A percentile compares a stretch with the other conserved stretches of the same genome.
These are phyloP conservation scores for Gnathonemus echidnorhynchus DNA, from an alignment of 2,113 vertebrate genomes.

Conservation along the genomic window DNA sequence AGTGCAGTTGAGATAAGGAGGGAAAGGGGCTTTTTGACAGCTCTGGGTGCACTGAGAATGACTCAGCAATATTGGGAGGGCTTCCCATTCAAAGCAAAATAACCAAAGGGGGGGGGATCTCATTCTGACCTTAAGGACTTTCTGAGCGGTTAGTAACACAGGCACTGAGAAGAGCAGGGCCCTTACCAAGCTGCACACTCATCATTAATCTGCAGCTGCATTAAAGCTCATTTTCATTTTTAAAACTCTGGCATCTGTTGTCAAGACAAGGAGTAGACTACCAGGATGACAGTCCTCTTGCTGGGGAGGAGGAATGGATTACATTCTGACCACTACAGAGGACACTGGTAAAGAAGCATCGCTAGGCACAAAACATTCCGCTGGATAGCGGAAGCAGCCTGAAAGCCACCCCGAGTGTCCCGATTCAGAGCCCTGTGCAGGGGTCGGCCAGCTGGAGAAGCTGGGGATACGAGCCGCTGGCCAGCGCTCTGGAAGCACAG, in stretches of 20 bases:
- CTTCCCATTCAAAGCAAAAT: background rate
- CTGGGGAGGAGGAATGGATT: background rate
- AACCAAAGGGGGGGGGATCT: slow-evolving; percentile 19
- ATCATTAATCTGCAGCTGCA: slow-evolving; percentile 44
- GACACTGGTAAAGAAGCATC: background rate
- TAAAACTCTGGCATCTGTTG: slow-evolving; percentile 25
- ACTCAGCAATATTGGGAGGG: background rate
- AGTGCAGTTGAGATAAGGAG: background rate
- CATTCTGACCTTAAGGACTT: slow-evolving; percentile 35
- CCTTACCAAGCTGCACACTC: slow-evolving; percentile 33
- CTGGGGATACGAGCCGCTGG: background rate
- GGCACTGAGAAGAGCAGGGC: slow-evolving; percentile 38
- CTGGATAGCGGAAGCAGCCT: background rate
- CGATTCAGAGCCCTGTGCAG: background rate
- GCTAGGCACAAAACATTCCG: background rate
- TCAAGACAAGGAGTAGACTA: slow-evolving; percentile 14
- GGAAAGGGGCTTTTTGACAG: background rate
- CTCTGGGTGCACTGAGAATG: background rate
- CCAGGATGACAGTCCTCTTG: background rate
- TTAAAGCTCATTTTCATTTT: slow-evolving; percentile 40
- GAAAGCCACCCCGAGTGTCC: background rate
- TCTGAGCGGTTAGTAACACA: slow-evolving; percentile 35
- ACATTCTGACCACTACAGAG: background rate
- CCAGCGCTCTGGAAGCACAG: background rate
- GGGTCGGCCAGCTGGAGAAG: background rate